Base-by-base conservation (phyloP, 37 sponge, comb jelly and placozoan species). In the Mnemiopsis leidyi region DNA sequence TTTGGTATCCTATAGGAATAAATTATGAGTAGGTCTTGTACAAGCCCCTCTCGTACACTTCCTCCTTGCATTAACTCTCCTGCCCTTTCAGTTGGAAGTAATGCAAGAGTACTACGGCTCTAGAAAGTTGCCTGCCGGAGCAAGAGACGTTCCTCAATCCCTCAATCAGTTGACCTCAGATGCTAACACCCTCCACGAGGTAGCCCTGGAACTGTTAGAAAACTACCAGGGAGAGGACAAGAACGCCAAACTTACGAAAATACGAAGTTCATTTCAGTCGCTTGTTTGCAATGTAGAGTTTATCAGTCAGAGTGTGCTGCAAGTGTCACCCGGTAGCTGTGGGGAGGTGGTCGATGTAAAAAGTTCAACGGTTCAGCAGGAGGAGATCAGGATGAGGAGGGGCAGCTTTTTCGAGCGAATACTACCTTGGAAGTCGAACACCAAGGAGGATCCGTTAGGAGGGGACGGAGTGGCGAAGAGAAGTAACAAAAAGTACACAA, bases 71-170 rank as follows among this genome's bases (percentile, higher is more conserved):
- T n/a, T n/a, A n/a, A n/a, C n/a, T n/a, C n/a, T n/a, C n/a, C n/a
- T 48, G 13, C 61, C 13, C 61, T 13, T 20, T 69, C 73, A 69
- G 73, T 25, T 69, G 2, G 73, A 25, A 3, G 29, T 69, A 3
- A 69, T 69, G 73, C 73, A 69, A 25, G 73, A 69, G 73, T 25
- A 69, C n/a, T 69, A 69, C 73, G 73, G 73, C 24, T 25, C 73
- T 25, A 21, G 73, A 69, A 69, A 69, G 73, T 25, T 69, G 2
- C 29, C 73, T n/a, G 73, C 73, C 9, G 28, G 73, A 69, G 73
- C 73, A 21, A 16, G 73, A 25, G 73, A 20, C 73, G 28, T 69
- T 2, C 73, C 73, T 3, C 73, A 69, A 69, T 69, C 73, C 73
- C 73, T 69, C 73, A 69, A 69, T 25, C 73, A 69, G 21, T 25